Base-by-base conservation (phyloP, 2,113 vertebrate genomes). In the Rhea pennata region DNA sequence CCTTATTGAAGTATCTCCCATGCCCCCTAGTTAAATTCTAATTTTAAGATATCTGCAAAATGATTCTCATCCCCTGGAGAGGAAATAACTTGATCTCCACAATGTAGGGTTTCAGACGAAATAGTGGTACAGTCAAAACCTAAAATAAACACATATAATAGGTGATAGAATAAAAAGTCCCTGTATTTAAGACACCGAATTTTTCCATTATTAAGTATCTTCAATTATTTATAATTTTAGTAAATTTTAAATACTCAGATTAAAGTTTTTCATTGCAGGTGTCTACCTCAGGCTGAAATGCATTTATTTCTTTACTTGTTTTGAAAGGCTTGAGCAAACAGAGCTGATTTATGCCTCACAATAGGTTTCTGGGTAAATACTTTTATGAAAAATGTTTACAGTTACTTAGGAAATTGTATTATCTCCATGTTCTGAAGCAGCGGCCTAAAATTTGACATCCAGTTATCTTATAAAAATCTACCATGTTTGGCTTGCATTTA, bases 21-120 rank as follows among this genome's bases (percentile, higher is more conserved):
- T 88, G 90, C 65, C 75, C 93, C 86, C 27, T n/a, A 83, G 75
- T 90, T 93, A 83, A 94, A 93, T 84, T 88, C 82, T 92, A 42
- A 4, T 94, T 87, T 90, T 84, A 84, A 92, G 73, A 77, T 67
- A 61, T 67, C 90, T 92, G 80, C 48, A 87, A 91, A 95, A 88
- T 81, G 3, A 84, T 61, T 93, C 14, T 86, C n/a, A 65, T 67
- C 29, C 72, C 44, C 65, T 84, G 83, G 85, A 88, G 93, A 95
- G 79, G 79, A 97, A 95, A 77, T 90, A 93, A 81, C 46, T 67
- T 2, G 9, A 81, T 96, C 76, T 59, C 33, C 51, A 48, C 56
- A 72, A 21, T 46, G 54, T 53, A 0, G 1, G 22, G 8, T 88
- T 90, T 87, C 66, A 65, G 59, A 73, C 50, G 54, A 94, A 96